Percentiles rank a stretch among this genome's conserved stretches.
phyloP scores from a whole-genome alignment of 2,797 vertebrate species.

The Glyptemys insculpta region DNA sequence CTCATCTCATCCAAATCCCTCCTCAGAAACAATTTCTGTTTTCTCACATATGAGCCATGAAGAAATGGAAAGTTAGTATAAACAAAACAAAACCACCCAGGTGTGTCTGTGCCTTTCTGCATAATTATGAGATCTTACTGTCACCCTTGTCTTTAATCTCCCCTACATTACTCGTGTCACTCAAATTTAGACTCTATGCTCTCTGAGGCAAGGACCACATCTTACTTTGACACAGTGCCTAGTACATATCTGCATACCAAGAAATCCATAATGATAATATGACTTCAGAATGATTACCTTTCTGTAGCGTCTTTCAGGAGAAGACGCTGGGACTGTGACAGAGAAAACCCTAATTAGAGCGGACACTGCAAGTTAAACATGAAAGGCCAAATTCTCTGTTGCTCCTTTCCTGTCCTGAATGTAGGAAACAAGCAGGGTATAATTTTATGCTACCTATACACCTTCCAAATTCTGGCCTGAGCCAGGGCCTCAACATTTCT shows the following conservation, averaged over 20 bases:
- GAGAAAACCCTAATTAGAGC: background rate
- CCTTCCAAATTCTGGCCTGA: background rate
- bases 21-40: background rate
- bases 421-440: background rate
- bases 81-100: background rate
- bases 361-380: background rate
- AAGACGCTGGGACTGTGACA: no score
- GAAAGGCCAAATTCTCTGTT: background rate
- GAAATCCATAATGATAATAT: fast-evolving
- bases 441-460: background rate
- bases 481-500: background rate
- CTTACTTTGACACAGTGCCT: background rate
- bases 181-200: background rate
- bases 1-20: background rate
- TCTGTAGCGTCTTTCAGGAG: background rate
- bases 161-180: fast-evolving
- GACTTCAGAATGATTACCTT: fast-evolving
- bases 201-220: background rate
- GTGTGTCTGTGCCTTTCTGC: background rate
- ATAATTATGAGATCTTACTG: background rate
- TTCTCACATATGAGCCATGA: background rate
- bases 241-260: background rate
- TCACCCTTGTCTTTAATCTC: background rate
- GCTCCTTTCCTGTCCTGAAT: background rate
- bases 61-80: background rate